A percentile compares a stretch with the other conserved stretches of the same genome.
phyloP scores from a whole-genome alignment of 2,113 vertebrate species.

The Phrynocephalus versicolor region DNA sequence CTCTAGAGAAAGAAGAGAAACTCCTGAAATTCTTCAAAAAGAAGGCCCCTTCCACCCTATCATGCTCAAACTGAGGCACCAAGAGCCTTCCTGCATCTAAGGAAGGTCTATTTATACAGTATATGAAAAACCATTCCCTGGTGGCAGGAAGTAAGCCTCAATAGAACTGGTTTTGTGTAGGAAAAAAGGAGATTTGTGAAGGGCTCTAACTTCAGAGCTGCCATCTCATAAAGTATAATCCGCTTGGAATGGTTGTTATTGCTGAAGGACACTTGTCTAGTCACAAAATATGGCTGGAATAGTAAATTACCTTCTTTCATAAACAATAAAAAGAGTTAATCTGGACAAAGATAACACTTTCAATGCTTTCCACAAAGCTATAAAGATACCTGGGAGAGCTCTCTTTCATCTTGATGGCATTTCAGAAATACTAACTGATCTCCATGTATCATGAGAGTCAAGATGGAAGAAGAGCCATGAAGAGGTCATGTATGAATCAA shows the following conservation, averaged over 20 bases:
- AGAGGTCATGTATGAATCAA: constrained; percentile 16
- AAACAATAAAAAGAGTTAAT: constrained; percentile 3
- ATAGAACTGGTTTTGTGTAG: constrained; percentile 41
- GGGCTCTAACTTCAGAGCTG: neutral
- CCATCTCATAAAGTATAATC: neutral
- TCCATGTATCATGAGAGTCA: constrained; percentile 14
- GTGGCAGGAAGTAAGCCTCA: constrained; percentile 5
- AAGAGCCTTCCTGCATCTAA: neutral
- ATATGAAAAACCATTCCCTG: neutral
- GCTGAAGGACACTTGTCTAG: constrained; percentile 11
- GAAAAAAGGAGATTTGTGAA: constrained; percentile 13
- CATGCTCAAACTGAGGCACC: neutral
- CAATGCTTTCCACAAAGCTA: neutral
- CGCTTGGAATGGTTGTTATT: neutral
- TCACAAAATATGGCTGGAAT: neutral
- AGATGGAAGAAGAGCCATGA: constrained; percentile 37
- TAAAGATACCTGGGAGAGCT: neutral
- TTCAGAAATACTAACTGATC: neutral
- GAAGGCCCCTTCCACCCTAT: neutral
- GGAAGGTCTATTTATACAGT: neutral
- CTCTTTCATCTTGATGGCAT: neutral
- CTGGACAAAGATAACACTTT: neutral
- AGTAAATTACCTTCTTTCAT: neutral
- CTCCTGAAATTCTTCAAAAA: neutral
- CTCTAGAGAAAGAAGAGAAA: neutral